phyloP scores from a whole-genome alignment of 2,113 vertebrate genomes.

The Neotragus pygmaeus region DNA sequence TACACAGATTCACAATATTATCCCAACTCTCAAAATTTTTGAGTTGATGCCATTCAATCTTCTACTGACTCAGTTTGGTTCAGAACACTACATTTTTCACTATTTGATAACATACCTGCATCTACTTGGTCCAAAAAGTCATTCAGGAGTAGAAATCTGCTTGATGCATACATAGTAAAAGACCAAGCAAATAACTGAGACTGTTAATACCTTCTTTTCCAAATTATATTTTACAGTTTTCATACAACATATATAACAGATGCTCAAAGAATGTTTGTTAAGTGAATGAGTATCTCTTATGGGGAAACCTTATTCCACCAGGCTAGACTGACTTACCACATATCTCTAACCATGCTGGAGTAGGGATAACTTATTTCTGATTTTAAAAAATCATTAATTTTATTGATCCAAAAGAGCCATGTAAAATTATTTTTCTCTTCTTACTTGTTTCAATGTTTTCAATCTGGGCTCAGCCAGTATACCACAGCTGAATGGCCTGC shows the following conservation, averaged over 20 bases:
- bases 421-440: constrained; percentile 34
- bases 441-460: constrained; percentile 31
- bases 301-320: neutral
- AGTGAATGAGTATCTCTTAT: neutral
- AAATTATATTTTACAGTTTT: neutral
- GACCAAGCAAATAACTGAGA: neutral
- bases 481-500: neutral
- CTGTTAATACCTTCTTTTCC: neutral
- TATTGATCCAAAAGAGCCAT: constrained; percentile 15
- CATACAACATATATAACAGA: neutral
- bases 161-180: neutral
- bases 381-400: constrained; percentile 1
- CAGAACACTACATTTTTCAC: neutral
- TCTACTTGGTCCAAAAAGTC: neutral
- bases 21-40: neutral
- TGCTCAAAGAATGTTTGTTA: neutral
- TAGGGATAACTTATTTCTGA: constrained; percentile 20
- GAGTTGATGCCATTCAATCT: neutral
- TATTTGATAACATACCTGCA: neutral
- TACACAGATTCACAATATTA: neutral
- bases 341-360: neutral
- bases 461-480: constrained; percentile 15
- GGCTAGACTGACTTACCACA: neutral
- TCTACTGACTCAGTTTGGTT: neutral
- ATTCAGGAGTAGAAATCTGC: neutral